phyloP scores from a whole-genome alignment of 2,797 vertebrate species.

The Chloroceryle inda region DNA sequence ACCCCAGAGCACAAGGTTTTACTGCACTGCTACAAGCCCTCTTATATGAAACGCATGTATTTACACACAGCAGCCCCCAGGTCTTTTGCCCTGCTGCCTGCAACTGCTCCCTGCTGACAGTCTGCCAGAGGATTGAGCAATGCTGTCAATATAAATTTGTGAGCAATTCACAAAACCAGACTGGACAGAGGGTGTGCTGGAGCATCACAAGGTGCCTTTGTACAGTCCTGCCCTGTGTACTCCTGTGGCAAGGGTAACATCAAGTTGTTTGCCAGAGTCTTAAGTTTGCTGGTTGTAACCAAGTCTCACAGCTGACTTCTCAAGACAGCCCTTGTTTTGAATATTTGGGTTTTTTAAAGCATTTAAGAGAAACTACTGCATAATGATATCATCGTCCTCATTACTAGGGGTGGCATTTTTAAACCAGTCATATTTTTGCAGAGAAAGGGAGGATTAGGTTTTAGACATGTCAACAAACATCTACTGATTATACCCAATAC shows the following conservation, averaged over 20 bases:
- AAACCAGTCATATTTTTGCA: not conserved
- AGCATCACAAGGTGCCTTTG: not conserved
- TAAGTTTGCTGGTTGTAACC: not conserved
- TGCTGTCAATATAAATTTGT: not conserved
- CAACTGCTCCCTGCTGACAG: not conserved
- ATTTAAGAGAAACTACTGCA: not conserved
- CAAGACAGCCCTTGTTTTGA: not conserved
- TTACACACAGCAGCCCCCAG: not conserved
- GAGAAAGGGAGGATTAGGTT: not conserved
- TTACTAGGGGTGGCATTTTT: not conserved
- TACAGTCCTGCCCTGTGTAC: not conserved
- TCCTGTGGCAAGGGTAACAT: not conserved
- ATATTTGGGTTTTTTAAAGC: not conserved
- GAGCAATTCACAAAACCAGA: not conserved
- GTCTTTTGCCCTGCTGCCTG: not conserved
- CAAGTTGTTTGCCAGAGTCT: not conserved
- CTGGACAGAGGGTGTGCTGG: not conserved
- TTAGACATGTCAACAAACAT: not conserved
- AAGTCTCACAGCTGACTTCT: not conserved
- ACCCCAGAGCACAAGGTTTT: not conserved
- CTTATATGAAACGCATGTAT: not conserved
- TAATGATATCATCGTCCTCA: not conserved
- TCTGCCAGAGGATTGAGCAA: conserved; percentile 10
- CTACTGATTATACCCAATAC: not conserved
- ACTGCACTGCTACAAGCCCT: not conserved